phyloP scores from a whole-genome alignment of 2,113 vertebrate species.

The Sinocyclocheilus anshuiensis region DNA sequence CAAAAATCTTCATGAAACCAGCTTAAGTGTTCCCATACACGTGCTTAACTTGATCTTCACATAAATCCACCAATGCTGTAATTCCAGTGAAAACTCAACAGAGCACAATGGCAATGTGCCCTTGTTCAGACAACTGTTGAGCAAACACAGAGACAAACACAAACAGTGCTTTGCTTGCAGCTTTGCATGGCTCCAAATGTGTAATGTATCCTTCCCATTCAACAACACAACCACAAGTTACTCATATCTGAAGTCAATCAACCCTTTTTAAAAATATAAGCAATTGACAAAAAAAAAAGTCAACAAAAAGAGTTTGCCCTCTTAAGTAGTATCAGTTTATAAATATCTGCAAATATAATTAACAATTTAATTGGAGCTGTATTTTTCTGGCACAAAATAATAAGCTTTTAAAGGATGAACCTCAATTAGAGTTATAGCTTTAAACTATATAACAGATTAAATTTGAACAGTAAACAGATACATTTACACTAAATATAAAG shows the following conservation, averaged over 20 bases:
- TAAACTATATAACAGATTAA: neutral
- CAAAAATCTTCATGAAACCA: neutral
- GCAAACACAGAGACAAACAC: neutral
- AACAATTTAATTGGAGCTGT: neutral
- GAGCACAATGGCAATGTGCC: neutral
- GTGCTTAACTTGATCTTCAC: constrained; percentile 18
- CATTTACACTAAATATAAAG: neutral
- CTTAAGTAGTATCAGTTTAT: neutral
- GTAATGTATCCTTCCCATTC: neutral
- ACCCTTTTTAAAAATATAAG: neutral
- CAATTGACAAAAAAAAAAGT: neutral
- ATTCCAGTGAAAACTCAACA: constrained; percentile 15
- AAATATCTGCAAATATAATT: neutral
- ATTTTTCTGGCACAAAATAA: neutral
- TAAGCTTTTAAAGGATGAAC: neutral
- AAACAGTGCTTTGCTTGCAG: neutral
- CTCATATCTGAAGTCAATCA: neutral
- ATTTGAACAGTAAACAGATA: neutral
- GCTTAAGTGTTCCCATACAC: constrained; percentile 5
- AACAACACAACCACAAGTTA: neutral
- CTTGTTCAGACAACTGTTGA: constrained; percentile 12
- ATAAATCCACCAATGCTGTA: constrained; percentile 16
- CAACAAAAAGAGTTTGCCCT: neutral
- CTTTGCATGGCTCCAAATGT: neutral
- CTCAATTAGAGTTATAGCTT: neutral